Conservation (phyloP, 2,797 vertebrate genomes). For the Orientallactaga sibirica region DNA sequence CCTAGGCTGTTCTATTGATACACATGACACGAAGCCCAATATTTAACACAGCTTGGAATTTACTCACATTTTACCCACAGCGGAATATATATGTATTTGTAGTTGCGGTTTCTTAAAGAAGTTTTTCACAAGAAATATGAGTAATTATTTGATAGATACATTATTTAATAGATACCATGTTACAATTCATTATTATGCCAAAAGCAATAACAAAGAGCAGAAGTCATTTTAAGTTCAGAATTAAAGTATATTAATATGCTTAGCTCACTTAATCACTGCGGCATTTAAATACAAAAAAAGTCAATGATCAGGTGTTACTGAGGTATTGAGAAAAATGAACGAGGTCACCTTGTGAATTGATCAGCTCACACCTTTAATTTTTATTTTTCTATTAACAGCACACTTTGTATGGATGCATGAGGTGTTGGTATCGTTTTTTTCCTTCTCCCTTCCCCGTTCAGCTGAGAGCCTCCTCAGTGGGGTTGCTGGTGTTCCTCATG, state of each 20-base stretch:
- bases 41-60: background rate
- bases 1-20: no score
- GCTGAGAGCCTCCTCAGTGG: no score
- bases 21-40: background rate
- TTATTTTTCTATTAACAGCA: no score
- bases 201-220: background rate
- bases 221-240: background rate
- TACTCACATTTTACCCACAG: conserved; percentile 37
- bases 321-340: background rate
- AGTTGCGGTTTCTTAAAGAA: background rate
- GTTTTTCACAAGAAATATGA: background rate
- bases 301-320: background rate
- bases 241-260: background rate
- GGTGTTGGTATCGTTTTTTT: no score
- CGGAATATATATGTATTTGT: background rate
- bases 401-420: no score
- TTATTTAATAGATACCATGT: no score
- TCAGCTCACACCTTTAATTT: background rate
- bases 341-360: background rate
- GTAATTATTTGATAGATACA: background rate
- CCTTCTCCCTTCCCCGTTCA: no score
- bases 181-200: background rate
- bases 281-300: conserved; percentile 9
- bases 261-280: background rate
- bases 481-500: no score